Evolutionary conservation across 2,113 vertebrate species (phyloP).

Genomic region (Hypomesus transpacificus): DNA sequence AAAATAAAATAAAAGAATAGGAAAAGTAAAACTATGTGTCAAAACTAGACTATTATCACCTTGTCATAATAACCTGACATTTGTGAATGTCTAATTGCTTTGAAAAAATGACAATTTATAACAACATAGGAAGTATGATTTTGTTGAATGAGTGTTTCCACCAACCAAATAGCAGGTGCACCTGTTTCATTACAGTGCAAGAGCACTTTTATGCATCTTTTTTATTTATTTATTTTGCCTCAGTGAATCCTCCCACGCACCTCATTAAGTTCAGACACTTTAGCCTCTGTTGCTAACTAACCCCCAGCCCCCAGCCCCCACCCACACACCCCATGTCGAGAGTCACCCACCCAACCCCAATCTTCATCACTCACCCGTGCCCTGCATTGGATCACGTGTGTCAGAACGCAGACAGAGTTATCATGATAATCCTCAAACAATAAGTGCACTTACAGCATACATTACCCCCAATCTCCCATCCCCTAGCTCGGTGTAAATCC

Average conservation of each 20-base stretch:
- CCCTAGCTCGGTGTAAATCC: slow-evolving; percentile 22
- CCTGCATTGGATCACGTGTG: slow-evolving; percentile 46
- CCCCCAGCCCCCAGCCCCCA: slow-evolving; percentile 25
- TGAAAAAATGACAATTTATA: too few relatives aligned
- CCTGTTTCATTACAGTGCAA: neutral
- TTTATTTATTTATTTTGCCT: too few relatives aligned
- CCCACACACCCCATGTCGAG: neutral
- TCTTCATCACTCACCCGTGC: slow-evolving; percentile 34
- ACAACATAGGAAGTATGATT: too few relatives aligned
- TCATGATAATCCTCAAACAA: slow-evolving; percentile 43
- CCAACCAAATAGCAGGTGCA: too few relatives aligned
- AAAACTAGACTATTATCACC: too few relatives aligned
- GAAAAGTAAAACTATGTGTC: too few relatives aligned
- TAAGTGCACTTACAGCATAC: slow-evolving; percentile 41
- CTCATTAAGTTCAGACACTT: slow-evolving; percentile 16
- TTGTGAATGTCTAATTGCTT: too few relatives aligned
- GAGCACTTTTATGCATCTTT: neutral
- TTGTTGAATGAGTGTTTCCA: too few relatives aligned
- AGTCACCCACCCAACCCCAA: slow-evolving; percentile 10
- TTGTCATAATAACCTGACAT: too few relatives aligned
- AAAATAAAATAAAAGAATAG: too few relatives aligned
- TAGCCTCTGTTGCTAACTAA: neutral
- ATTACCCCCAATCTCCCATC: slow-evolving; percentile 16
- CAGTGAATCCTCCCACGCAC: neutral
- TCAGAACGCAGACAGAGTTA: slow-evolving; percentile 49